phyloP scores from a whole-genome alignment of 2,888 invertebrate species.

The Tortricodes alternella region DNA sequence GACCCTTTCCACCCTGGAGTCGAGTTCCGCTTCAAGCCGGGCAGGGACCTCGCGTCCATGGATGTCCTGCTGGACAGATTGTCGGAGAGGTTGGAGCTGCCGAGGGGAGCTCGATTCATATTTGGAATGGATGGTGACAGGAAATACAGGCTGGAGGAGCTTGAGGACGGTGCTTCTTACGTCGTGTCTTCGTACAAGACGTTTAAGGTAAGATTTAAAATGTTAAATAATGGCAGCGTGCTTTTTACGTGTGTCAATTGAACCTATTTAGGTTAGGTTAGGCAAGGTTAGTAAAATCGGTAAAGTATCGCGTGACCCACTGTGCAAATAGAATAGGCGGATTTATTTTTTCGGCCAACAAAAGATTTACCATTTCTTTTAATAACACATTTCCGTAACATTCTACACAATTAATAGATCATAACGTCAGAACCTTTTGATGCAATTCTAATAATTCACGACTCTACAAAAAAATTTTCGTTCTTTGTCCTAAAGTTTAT shows the following conservation, averaged over 20 bases:
- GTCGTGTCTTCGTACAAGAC: conserved; percentile 96
- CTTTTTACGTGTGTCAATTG: neutral
- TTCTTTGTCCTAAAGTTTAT: no score
- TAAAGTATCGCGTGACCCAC: conserved; percentile 20
- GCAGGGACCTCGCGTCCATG: conserved; percentile 92
- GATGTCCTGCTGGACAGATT: conserved; percentile 93
- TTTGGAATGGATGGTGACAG: conserved; percentile 96
- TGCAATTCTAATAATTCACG: no score
- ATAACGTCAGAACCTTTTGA: no score
- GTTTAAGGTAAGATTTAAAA: conserved; percentile 86
- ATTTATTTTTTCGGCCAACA: neutral
- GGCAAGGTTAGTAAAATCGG: conserved; percentile 19
- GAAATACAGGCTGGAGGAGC: conserved; percentile 91
- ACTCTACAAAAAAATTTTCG: no score
- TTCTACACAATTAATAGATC: no score
- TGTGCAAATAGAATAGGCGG: conserved; percentile 16
- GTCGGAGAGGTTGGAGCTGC: conserved; percentile 93
- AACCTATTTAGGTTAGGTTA: conserved; percentile 15
- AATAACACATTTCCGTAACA: neutral
- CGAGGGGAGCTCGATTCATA: conserved; percentile 94
- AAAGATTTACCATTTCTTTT: conserved; percentile 4
- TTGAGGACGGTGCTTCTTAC: conserved; percentile 95
- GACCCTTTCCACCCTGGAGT: conserved; percentile 96
- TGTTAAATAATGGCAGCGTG: neutral
- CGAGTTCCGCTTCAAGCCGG: conserved; percentile 93